Evolutionary conservation across 2,797 vertebrate genomes (phyloP), one percentile per base, ranked within the genome.

Genomic region (Antrozous pallidus): DNA sequence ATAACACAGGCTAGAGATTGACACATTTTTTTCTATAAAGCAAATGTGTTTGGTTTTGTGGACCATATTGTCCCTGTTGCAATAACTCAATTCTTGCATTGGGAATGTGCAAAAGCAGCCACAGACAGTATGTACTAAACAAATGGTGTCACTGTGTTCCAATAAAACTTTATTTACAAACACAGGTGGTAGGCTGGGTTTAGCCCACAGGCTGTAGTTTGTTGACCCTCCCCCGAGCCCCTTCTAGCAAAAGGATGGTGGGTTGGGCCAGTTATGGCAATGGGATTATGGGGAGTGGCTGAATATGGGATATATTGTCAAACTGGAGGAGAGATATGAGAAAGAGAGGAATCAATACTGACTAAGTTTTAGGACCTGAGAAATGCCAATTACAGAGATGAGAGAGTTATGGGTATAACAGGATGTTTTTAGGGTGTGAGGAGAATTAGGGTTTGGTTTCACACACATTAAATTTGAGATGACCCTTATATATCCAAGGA

Each of bases 101-200:
- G 58, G 36, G 58, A 63, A 79, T 6, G 33, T 6, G 33, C 61
- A 69, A 77, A 77, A 89, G 40, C 58, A 61, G 80, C 40, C 81
- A 33, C 18, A 51, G 51, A 83, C 11, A 88, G 28, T 6, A 17
- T 54, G 75, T 47, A 80, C 58, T 61, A 61, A 94, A 79, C 51
- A 83, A 77, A 73, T 77, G 69, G 56, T 36, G 14, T 67, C 69
- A 61, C 18, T 47, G 33, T 45, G 22, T 80, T 88, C 49, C 70
- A 78, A 36, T 89, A 88, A 90, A 96, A 69, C 71, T 95, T 96
- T 89, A 92, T 93, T 95, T 89, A 87, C 63, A 91, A 89, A 77
- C 63, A 54, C 47, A 80, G 38, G 42, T 18, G 38, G 31, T 40
- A 6, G 2, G 22, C 81, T 88, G 78, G 12, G 69, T 88, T 51